A percentile compares a stretch with the other conserved stretches of the same genome.
Evolutionary conservation across 2,113 vertebrate species (phyloP).

Genomic region (Sinocyclocheilus grahami): DNA sequence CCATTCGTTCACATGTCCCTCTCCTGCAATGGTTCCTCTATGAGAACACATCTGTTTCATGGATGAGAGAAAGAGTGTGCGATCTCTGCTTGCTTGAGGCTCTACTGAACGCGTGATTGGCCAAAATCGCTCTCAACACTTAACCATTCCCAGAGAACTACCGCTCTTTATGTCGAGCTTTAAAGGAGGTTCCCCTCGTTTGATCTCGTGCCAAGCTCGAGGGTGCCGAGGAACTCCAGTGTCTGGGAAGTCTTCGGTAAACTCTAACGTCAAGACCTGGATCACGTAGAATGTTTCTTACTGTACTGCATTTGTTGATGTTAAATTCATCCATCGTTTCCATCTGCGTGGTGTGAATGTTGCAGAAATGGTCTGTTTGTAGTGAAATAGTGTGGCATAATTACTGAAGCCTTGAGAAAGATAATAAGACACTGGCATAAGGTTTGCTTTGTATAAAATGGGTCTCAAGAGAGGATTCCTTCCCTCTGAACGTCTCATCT

Average conservation of each 20-base stretch:
- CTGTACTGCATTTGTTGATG: background rate
- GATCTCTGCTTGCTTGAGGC: constrained; percentile 11
- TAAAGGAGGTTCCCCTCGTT: constrained; percentile 21
- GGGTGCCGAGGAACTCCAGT: constrained; percentile 18
- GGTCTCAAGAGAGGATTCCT: background rate
- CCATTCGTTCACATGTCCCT: background rate
- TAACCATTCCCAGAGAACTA: constrained; percentile 28
- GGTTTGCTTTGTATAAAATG: background rate
- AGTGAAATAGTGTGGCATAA: background rate
- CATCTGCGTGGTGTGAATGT: background rate
- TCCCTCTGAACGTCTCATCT: background rate
- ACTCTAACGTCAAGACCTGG: background rate
- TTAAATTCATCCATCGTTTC: constrained; percentile 25
- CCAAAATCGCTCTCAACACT: constrained; percentile 33
- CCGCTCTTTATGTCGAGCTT: background rate
- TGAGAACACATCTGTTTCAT: constrained; percentile 15
- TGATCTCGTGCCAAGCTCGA: constrained; percentile 26
- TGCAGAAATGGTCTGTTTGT: background rate
- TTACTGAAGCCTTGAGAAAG: background rate
- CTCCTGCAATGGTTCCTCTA: background rate
- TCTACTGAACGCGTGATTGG: background rate
- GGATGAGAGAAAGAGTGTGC: background rate
- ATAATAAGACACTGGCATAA: background rate
- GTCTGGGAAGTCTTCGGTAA: background rate
- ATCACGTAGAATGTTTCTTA: background rate